Conservation (phyloP, 2,113 vertebrate species). For the Engraulis encrasicolus region DNA sequence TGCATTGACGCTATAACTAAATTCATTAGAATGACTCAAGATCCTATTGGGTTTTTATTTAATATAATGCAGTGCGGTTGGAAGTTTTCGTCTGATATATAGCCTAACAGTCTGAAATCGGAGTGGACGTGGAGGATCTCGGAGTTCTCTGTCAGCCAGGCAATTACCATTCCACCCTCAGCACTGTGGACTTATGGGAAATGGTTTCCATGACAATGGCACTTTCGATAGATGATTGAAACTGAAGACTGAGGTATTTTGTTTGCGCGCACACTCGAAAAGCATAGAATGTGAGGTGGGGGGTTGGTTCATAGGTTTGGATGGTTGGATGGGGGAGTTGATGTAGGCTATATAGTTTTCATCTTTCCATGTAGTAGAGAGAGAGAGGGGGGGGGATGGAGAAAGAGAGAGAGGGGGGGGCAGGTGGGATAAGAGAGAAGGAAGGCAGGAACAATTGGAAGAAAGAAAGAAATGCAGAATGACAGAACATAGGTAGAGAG, state of each 20-base stretch:
- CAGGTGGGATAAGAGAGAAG: too few relatives aligned
- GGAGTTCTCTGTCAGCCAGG: not conserved
- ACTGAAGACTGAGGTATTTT: not conserved
- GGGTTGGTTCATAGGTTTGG: too few relatives aligned
- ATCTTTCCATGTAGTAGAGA: not conserved
- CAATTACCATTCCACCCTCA: slow-evolving; percentile 29
- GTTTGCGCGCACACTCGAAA: not conserved
- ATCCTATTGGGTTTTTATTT: not conserved
- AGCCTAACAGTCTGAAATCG: not conserved
- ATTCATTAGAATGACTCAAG: not conserved
- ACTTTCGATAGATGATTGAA: slow-evolving; percentile 27
- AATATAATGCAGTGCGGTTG: not conserved
- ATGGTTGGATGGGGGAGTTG: too few relatives aligned
- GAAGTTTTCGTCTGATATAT: not conserved
- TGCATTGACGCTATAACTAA: not conserved
- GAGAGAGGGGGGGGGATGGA: not conserved
- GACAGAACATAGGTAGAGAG: too few relatives aligned
- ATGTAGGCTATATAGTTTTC: not conserved
- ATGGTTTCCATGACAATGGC: slow-evolving; percentile 48
- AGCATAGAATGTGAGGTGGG: not conserved
- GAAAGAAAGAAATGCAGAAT: too few relatives aligned
- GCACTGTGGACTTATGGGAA: slow-evolving; percentile 16
- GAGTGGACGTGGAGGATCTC: not conserved
- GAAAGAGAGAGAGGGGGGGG: too few relatives aligned
- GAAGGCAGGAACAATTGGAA: too few relatives aligned